Evolutionary conservation across 2,888 invertebrate genomes (phyloP).

Genomic region (Onthophagus sagittarius): DNA sequence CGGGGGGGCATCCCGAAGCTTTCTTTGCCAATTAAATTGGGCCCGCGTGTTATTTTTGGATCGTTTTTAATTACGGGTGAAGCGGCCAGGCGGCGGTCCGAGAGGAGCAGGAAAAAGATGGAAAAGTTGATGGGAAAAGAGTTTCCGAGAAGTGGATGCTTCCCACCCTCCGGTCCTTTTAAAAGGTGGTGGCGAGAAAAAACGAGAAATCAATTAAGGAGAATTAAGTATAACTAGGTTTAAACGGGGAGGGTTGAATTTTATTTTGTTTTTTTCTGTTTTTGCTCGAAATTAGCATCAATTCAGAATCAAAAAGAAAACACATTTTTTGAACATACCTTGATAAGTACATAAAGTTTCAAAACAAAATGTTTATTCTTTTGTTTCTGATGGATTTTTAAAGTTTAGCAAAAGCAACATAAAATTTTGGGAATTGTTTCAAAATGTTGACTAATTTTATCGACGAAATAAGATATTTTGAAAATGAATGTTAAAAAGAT

Average conservation of each 20-base stretch:
- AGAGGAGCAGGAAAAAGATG: background rate
- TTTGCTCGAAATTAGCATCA: no score
- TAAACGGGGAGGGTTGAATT: background rate
- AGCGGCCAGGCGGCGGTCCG: background rate
- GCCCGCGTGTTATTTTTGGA: conserved; percentile 48
- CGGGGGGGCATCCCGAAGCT: conserved; percentile 19
- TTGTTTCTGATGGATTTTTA: no score
- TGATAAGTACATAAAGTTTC: no score
- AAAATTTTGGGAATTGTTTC: no score
- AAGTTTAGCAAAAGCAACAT: no score
- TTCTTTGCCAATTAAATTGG: conserved; percentile 49
- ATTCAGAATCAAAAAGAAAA: no score
- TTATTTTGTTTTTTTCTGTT: no score
- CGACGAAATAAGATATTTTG: no score
- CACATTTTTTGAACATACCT: no score
- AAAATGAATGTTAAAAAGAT: no score
- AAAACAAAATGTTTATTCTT: no score
- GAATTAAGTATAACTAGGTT: background rate
- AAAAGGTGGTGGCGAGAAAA: background rate
- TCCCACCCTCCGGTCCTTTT: background rate
- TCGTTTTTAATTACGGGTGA: conserved; percentile 45
- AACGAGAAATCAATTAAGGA: conserved; percentile 2
- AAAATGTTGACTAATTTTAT: no score
- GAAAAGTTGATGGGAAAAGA: background rate
- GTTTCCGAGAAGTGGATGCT: background rate